Conservation (phyloP, 2,888 invertebrate genomes). For the Syrphus vitripennis region DNA sequence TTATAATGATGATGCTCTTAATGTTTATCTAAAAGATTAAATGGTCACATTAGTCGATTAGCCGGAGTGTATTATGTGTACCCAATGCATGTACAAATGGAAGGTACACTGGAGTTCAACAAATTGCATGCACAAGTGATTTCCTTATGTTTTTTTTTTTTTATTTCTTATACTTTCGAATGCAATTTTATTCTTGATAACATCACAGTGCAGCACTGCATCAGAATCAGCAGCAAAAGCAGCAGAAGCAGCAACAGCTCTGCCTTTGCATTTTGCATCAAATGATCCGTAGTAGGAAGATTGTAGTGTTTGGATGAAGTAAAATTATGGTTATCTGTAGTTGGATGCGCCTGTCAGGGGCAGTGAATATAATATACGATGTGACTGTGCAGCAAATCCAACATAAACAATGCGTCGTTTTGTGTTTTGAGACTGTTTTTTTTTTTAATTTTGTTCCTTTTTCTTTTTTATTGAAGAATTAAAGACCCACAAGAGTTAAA, state of each 20-base stretch:
- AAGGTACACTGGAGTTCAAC: constrained; percentile 11
- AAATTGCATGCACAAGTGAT: constrained; percentile 54
- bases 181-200: constrained; percentile 40
- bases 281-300: constrained; percentile 61
- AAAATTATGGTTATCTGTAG: constrained; percentile 56
- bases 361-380: constrained; percentile 24
- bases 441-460: neutral
- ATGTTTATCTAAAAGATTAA: constrained; percentile 69
- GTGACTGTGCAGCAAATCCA: constrained; percentile 6
- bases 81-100: neutral
- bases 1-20: constrained; percentile 67
- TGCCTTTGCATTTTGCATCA: constrained; percentile 45
- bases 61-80: constrained; percentile 10
- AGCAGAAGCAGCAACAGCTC: neutral
- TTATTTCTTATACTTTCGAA: neutral
- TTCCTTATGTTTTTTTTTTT: constrained; percentile 5
- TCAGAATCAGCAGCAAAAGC: neutral
- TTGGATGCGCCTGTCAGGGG: constrained; percentile 46
- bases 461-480: neutral
- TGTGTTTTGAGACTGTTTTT: constrained; percentile 30
- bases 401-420: constrained; percentile 52
- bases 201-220: constrained; percentile 28
- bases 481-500: neutral
- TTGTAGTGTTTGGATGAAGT: constrained; percentile 15
- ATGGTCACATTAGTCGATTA: constrained; percentile 65